Base-by-base conservation (phyloP, 1,140 invertebrate genomes). In the Pachypeltis micranthus region DNA sequence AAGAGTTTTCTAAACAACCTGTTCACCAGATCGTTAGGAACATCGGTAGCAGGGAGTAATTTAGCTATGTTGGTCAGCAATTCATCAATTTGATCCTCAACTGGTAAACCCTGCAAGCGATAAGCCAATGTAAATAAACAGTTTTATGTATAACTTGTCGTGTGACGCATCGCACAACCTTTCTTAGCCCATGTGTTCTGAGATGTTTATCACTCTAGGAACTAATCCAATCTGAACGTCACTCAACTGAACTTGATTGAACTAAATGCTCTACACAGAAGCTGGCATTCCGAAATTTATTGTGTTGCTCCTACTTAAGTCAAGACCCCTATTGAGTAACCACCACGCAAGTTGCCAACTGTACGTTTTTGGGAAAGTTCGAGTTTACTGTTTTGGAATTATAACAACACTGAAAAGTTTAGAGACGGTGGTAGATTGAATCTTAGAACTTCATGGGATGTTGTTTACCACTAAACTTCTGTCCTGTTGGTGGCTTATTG, bases 1-100 rank as follows among this genome's bases (percentile, higher is more conserved):
- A 16, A 81, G 77, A 61, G 77, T 74, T 62, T 79, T 66, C 34
- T 79, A 76, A 7, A 84, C 71, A 16, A 23, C 24, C 4, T 61
- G 23, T 16, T 44, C 27, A 21, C n/a, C 34, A 24, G 12, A 14
- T 24, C 25, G 12, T 34, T 10, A 14, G 29, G 23, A 16, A 19
- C 12, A 26, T 1, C 23, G 12, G n/a, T 44, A 14, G 14, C 31
- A 14, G 2, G 61, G 31, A 31, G 54, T 61, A 62, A 60, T 39
- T 59, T 64, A 60, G 66, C 64, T 29, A 66, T 61, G 14, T 59
- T 62, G 21, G 31, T 21, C 51, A 70, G 16, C 47, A 68, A 31
- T 21, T 65, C 56, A 19, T 66, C 65, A 24, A 71, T 27, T 25
- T 66, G 67, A 3, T 27, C 16, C 16, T 39, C 31, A 16, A 39